Evolutionary conservation across 2,888 invertebrate genomes (phyloP).

Genomic region (Ecdyonurus torrentis): DNA sequence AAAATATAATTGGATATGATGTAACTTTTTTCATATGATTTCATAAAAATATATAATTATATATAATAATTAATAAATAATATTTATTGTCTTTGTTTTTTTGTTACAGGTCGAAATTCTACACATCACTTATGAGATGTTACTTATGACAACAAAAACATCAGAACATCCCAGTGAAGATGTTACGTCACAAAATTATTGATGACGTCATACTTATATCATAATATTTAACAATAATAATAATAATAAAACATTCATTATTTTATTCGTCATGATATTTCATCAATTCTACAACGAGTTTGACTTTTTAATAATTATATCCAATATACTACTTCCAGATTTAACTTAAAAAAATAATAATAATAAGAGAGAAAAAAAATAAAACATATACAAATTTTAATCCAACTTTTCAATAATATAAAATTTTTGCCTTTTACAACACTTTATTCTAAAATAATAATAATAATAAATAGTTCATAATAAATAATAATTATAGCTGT

Average conservation of each 20-base stretch:
- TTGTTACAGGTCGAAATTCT: background rate
- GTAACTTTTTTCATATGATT: no score
- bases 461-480: background rate
- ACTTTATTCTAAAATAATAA: constrained; percentile 1
- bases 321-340: constrained; percentile 4
- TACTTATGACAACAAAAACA: constrained; percentile 1
- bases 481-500: background rate
- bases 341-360: constrained; percentile 2
- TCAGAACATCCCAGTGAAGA: background rate
- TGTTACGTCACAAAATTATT: constrained; percentile 2
- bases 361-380: background rate
- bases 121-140: background rate
- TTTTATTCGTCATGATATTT: background rate
- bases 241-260: background rate
- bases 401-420: no score
- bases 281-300: background rate
- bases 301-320: background rate
- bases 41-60: no score
- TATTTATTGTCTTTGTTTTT: no score
- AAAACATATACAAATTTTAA: no score
- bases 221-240: background rate
- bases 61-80: no score
- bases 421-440: background rate
- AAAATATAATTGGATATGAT: no score
- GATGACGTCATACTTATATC: background rate